Percentiles rank a stretch among this genome's conserved stretches.
Conservation (phyloP, 2,113 vertebrate species). For the Pseudorectes ferrugineus region DNA sequence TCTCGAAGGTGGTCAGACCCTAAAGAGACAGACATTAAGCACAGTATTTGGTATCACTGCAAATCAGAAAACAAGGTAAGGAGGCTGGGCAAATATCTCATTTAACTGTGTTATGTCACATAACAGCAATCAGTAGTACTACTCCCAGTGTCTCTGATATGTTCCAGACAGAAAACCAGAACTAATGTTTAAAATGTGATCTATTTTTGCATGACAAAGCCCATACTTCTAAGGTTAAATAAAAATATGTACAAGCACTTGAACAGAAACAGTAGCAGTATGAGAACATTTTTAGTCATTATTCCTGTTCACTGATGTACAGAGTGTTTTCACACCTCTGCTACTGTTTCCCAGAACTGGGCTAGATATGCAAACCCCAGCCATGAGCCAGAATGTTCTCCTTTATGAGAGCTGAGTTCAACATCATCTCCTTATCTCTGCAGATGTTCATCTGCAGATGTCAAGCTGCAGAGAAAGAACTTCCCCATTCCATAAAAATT, state of each 20-base stretch:
- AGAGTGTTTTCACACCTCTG: background rate
- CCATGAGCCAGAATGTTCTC: background rate
- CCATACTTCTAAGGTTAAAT: background rate
- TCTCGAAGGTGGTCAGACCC: constrained; percentile 97
- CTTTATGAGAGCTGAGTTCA: background rate
- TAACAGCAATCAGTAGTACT: background rate
- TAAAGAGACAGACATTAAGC: constrained; percentile 47
- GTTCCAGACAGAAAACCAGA: background rate
- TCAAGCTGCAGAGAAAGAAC: background rate
- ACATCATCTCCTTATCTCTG: background rate
- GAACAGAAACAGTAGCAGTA: background rate
- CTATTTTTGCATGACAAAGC: background rate
- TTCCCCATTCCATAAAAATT: background rate
- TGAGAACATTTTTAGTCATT: background rate
- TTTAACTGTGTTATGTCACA: background rate
- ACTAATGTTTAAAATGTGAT: background rate
- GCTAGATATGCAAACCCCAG: background rate
- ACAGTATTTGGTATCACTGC: background rate
- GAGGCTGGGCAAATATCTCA: background rate
- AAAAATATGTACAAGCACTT: background rate
- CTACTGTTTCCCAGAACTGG: background rate
- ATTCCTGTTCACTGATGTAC: background rate
- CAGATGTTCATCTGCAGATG: background rate
- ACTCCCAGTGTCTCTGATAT: background rate
- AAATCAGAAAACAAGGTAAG: background rate